Percentiles rank a stretch among this genome's conserved stretches.
Conservation (phyloP, 2,888 invertebrate species). For the Ormyrus thymus region DNA sequence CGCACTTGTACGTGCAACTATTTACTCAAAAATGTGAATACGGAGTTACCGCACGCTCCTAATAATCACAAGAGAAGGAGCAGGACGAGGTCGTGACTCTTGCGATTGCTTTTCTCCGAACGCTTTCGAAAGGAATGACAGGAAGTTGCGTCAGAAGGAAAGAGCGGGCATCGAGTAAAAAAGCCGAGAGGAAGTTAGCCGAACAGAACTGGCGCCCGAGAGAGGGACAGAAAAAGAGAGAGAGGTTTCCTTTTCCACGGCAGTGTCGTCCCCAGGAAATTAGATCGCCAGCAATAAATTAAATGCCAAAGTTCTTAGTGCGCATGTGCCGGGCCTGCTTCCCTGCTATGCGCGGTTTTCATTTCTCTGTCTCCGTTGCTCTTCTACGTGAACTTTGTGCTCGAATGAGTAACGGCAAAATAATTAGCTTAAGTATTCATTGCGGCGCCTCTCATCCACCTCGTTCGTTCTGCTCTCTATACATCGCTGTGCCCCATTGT, state of each 20-base stretch:
- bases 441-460: conserved; percentile 45
- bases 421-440: conserved; percentile 71
- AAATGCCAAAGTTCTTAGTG: conserved; percentile 62
- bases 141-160: conserved; percentile 24
- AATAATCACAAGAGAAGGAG: conserved; percentile 19
- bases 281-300: conserved; percentile 65
- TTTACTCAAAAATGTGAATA: not conserved
- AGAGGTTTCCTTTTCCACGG: conserved; percentile 35
- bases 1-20: not conserved
- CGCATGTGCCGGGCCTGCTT: not conserved
- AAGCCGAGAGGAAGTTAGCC: not conserved
- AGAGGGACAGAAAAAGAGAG: not conserved
- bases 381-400: conserved; percentile 59
- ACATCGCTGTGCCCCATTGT: no score
- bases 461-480: conserved; percentile 8
- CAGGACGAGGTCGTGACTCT: not conserved
- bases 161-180: not conserved
- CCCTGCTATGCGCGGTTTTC: not conserved
- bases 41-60: not conserved
- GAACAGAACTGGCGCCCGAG: not conserved
- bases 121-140: conserved; percentile 12
- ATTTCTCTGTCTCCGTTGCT: conserved; percentile 5
- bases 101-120: conserved; percentile 37
- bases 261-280: conserved; percentile 59
- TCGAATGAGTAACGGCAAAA: conserved; percentile 69